Evolutionary conservation across 1,140 invertebrate genomes (phyloP).

Genomic region (Ctenoplectra terminalis): DNA sequence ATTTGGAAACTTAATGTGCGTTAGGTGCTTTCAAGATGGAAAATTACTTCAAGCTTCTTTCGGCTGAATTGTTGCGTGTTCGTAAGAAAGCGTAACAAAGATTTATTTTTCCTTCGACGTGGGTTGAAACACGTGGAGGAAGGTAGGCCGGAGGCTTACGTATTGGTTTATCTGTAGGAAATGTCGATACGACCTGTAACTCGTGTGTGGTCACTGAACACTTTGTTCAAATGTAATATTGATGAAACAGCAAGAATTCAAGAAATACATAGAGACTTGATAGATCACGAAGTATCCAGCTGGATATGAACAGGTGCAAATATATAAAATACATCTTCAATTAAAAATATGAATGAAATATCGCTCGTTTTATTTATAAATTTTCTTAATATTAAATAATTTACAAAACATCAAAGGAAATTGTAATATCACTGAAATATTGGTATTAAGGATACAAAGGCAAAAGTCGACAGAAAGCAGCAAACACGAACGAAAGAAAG

Average conservation of each 20-base stretch:
- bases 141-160: no score
- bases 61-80: not conserved
- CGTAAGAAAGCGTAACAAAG: not conserved
- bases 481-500: not conserved
- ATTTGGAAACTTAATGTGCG: not conserved
- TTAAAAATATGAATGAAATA: no score
- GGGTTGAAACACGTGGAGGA: not conserved
- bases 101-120: constrained; percentile 21
- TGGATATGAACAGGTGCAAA: constrained; percentile 6
- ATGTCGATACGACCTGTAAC: not conserved
- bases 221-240: constrained; percentile 3
- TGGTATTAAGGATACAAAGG: not conserved
- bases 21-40: not conserved
- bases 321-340: not conserved
- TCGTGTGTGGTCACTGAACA: not conserved
- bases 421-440: no score
- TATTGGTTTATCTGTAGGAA: constrained; percentile 18
- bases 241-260: not conserved
- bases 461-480: not conserved
- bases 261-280: not conserved
- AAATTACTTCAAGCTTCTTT: not conserved
- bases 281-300: not conserved
- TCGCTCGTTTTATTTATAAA: not conserved
- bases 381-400: not conserved
- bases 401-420: not conserved